Evolutionary conservation across 2,888 invertebrate genomes (phyloP), one percentile per base, ranked within the genome.

Genomic region (Pseudoips prasinana): DNA sequence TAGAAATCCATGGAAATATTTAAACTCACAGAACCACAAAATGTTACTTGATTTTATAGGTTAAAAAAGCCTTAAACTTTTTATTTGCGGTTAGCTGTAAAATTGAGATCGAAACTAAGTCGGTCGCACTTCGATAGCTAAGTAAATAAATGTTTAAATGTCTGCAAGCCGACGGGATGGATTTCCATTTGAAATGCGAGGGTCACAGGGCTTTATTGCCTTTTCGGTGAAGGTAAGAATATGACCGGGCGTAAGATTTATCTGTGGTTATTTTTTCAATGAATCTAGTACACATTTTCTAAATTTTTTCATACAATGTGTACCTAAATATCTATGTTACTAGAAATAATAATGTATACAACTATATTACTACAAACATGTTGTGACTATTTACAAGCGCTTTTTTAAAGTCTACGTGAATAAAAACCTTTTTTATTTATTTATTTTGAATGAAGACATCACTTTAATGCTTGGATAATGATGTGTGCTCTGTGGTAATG

Each of bases 121-220:
- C 47, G 43, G 39, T 48, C 47, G 46, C 49, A 62, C 67, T 63
- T 56, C 64, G 61, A 63, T 61, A 54, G 41, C 34, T 36, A 29
- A 54, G 62, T 64, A 68, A 74, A 73, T 75, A 75, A 76, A 76
- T 76, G 71, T 72, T 74, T 68, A 66, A 76, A 62, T 62, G 61
- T 65, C 64, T 66, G 56, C 54, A 59, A 64, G 50, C 59, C 58
- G 61, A 54, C 61, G 56, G 59, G 56, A 62, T 56, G 57, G 67
- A 75, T 80, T 79, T 74, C 71, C 77, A 78, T 77, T 78, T 68
- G 66, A 77, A 78, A 77, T 77, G 71, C 54, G 58, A 58, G 66
- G 74, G 69, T 66, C 69, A 41, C 45, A 19, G 58, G 59, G 63
- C 62, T 73, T 75, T 72, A 76, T 72, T 76, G 65, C 67, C 62